Evolutionary conservation across 2,797 vertebrate genomes (phyloP), one percentile per base, ranked within the genome.

Genomic region (Arrhamphus sclerolepis): DNA sequence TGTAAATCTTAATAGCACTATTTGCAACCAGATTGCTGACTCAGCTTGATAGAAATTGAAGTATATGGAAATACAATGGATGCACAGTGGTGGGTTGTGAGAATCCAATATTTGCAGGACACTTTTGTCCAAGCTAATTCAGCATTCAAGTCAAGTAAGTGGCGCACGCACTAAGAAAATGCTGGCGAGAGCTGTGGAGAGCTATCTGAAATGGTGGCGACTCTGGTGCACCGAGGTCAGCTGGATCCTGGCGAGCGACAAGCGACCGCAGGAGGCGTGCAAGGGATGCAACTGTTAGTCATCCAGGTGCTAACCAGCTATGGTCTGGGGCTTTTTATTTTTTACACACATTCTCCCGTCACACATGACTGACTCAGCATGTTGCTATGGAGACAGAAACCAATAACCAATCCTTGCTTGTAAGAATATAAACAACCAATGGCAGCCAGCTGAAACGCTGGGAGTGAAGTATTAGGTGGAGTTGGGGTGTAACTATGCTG

Each of bases 241-340:
- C 6, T 24, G 20, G 22, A 50, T 48, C 56, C 50, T 40, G 28
- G 44, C 26, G 16, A 31, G 31, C 24, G 9, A 14, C 34, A 29
- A 52, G 40, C 7, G 0, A 7, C 20, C 16, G 47, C 39, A 50
- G 16, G n/a, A 5, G 40, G 26, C 34, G 21, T n/a, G 26, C 42
- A 31, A 47, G 28, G 21, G 8, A 34, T 26, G 22, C 18, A 6
- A 22, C 40, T 9, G 7, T 38, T 56, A 46, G 46, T 19, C 11
- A 7, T 31, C 47, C 19, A 46, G 20, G 43, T n/a, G 1, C 3
- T 14, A 54, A 39, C 28, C 49, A 24, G 59, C 48, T 51, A 40
- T 28, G 14, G 41, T 41, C 42, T 38, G 60, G 18, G 17, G 43
- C 48, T 63, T 70, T 52, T 52, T n/a, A n/a, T 57, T 58, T 62